These are phyloP conservation scores for Orthosia incerta DNA, from an alignment of 2,888 invertebrate species.

Conservation along the genomic window DNA sequence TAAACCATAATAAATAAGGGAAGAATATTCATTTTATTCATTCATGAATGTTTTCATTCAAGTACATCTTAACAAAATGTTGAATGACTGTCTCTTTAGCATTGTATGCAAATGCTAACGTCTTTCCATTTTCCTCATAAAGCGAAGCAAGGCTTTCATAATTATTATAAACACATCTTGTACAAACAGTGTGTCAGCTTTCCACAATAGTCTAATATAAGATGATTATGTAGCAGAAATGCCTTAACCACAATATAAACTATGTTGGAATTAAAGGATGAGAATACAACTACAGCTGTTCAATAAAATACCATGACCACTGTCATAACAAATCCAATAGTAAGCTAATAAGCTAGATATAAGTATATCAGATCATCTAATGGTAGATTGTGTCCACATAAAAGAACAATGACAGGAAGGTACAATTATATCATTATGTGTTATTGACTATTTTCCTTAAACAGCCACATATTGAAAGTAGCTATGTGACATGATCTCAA, in stretches of 20 bases:
- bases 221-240: slow-evolving; percentile 21
- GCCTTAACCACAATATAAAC: not conserved
- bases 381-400: slow-evolving; percentile 56
- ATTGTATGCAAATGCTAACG: slow-evolving; percentile 55
- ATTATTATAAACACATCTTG: slow-evolving; percentile 17
- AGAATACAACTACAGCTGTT: slow-evolving; percentile 2
- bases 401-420: slow-evolving; percentile 72
- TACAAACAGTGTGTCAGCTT: slow-evolving; percentile 20
- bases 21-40: not conserved
- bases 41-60: slow-evolving; percentile 34
- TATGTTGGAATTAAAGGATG: slow-evolving; percentile 1
- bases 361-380: slow-evolving; percentile 32
- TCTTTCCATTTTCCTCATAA: slow-evolving; percentile 52
- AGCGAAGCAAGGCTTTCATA: slow-evolving; percentile 32
- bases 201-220: slow-evolving; percentile 1
- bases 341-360: slow-evolving; percentile 24
- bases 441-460: slow-evolving; percentile 75
- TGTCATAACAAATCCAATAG: slow-evolving; percentile 4
- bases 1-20: not conserved
- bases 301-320: slow-evolving; percentile 3
- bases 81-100: slow-evolving; percentile 43
- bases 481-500: slow-evolving; percentile 72
- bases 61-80: slow-evolving; percentile 10
- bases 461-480: slow-evolving; percentile 79
- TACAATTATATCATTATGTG: slow-evolving; percentile 62